Evolutionary conservation across 1,140 invertebrate species (phyloP).

Genomic region (Hypsibius dujardini): DNA sequence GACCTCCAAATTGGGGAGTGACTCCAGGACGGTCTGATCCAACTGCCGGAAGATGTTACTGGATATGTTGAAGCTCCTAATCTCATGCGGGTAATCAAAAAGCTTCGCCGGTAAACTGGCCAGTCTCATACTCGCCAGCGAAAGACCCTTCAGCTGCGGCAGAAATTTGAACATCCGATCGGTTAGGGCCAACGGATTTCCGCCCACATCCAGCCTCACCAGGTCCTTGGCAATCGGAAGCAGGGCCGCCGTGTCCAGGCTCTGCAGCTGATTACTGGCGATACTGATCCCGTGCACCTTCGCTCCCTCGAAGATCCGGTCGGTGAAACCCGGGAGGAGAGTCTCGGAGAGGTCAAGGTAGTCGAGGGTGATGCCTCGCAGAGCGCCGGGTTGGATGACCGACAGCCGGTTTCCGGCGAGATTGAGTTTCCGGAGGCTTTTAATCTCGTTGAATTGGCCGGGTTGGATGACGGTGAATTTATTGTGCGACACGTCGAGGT

Average conservation of each 20-base stretch:
- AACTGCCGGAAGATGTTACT: background rate
- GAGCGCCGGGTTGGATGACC: background rate
- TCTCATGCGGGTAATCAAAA: background rate
- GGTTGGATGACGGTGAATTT: background rate
- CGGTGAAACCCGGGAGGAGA: background rate
- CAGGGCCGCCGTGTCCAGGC: background rate
- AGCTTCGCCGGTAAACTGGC: background rate
- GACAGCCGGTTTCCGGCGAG: conserved; percentile 1
- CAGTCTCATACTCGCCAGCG: conserved; percentile 3
- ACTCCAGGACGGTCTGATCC: background rate
- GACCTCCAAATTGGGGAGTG: background rate
- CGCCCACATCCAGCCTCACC: background rate
- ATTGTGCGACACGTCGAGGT: background rate
- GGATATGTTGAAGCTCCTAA: background rate
- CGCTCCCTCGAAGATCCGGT: background rate
- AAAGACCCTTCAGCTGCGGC: background rate
- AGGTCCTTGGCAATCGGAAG: conserved; percentile 9
- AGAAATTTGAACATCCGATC: conserved; percentile 8
- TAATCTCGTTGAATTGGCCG: background rate
- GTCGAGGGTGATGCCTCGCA: background rate
- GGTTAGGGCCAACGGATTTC: background rate
- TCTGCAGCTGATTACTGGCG: background rate
- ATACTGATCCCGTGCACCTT: background rate
- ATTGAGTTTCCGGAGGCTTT: background rate
- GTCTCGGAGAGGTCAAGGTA: background rate